Percentiles rank a stretch among this genome's conserved stretches.
phyloP scores from a whole-genome alignment of 2,113 vertebrate genomes.

The Mungos mungo region DNA sequence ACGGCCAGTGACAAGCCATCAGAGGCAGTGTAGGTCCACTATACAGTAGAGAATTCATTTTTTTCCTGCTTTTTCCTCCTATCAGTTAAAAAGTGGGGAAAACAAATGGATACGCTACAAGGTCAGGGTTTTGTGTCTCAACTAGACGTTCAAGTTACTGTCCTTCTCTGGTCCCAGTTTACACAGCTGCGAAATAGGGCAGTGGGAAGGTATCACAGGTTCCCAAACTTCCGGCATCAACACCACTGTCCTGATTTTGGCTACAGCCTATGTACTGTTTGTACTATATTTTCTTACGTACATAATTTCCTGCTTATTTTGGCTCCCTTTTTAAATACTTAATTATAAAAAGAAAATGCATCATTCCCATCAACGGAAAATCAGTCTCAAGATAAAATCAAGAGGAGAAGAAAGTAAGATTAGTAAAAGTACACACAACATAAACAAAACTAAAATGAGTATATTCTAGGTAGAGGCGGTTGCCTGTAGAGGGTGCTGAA shows the following conservation, averaged over 20 bases:
- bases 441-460: not conserved
- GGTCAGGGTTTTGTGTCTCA: not conserved
- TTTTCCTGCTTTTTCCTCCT: fast-evolving
- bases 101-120: not conserved
- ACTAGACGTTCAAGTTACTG: not conserved
- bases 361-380: not conserved
- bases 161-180: conserved; percentile 18
- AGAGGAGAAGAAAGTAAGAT: not conserved
- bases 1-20: not conserved
- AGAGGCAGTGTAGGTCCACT: not conserved
- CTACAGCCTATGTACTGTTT: not conserved
- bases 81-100: not conserved
- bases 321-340: not conserved
- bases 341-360: not conserved
- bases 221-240: not conserved
- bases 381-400: not conserved
- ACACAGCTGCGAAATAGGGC: not conserved
- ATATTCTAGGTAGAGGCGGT: not conserved
- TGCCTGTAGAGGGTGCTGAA: not conserved
- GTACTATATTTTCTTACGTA: not conserved
- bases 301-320: not conserved
- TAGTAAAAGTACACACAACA: not conserved
- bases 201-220: not conserved
- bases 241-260: not conserved
- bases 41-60: not conserved